These are phyloP conservation scores for Laticauda laticaudata DNA, from an alignment of 2,113 vertebrate species.

Conservation along the genomic window DNA sequence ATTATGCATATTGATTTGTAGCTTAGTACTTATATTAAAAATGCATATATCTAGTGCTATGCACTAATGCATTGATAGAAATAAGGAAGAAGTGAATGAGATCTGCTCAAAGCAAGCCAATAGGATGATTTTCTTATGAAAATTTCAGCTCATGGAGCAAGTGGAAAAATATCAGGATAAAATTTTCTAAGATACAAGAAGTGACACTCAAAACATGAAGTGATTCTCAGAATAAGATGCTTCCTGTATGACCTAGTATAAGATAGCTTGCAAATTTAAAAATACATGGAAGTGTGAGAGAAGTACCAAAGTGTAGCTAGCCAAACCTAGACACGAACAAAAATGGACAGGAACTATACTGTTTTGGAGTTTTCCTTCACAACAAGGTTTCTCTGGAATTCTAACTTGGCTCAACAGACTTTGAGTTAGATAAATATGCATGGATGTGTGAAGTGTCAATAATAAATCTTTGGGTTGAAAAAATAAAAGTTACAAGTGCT, in stretches of 20 bases:
- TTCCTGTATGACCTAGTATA: background rate
- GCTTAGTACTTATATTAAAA: background rate
- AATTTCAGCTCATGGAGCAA: background rate
- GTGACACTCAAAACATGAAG: background rate
- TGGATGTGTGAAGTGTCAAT: background rate
- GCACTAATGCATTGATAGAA: background rate
- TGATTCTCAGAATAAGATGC: background rate
- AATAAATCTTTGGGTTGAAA: background rate
- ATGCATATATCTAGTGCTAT: background rate
- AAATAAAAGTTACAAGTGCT: background rate
- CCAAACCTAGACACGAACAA: background rate
- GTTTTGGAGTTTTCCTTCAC: background rate
- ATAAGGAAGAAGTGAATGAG: background rate
- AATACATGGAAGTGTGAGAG: background rate
- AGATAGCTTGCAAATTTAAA: background rate
- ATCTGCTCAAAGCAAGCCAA: background rate
- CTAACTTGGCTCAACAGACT: background rate
- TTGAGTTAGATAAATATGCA: background rate
- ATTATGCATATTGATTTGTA: background rate
- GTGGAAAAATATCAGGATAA: background rate
- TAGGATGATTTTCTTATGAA: background rate
- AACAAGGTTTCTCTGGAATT: background rate
- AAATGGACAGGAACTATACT: background rate
- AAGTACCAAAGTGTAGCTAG: background rate
- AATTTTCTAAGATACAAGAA: background rate